These are phyloP conservation scores for Iguana delicatissima DNA, from an alignment of 2,797 vertebrate genomes.

Conservation along the genomic window DNA sequence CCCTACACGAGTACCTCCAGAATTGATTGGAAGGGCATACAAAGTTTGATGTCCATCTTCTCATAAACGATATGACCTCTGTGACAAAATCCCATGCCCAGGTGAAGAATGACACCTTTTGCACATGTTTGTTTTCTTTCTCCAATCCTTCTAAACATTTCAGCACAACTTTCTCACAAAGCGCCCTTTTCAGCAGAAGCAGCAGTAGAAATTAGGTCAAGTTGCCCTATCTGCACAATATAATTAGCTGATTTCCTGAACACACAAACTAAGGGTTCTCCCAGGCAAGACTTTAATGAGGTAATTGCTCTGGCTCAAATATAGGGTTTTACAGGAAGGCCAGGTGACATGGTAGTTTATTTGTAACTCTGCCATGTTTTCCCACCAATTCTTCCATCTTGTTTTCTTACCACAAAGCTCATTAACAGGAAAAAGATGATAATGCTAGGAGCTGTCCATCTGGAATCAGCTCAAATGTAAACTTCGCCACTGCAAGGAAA, in stretches of 20 bases:
- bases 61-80: neutral
- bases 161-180: neutral
- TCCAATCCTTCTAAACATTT: rapidly evolving
- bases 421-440: neutral
- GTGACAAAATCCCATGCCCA: neutral
- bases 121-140: constrained; percentile 36
- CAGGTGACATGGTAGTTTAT: neutral
- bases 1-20: too few relatives aligned
- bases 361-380: neutral
- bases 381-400: neutral
- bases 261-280: neutral
- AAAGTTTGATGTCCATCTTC: too few relatives aligned
- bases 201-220: constrained; percentile 6
- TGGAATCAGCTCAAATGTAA: constrained; percentile 13
- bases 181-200: rapidly evolving
- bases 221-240: neutral
- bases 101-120: neutral
- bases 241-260: neutral
- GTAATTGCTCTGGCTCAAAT: neutral
- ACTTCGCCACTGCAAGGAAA: neutral
- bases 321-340: neutral
- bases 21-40: too few relatives aligned
- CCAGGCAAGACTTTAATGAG: neutral
- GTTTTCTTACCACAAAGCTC: neutral
- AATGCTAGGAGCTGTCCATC: neutral